Evolutionary conservation across 2,797 vertebrate species (phyloP), one percentile per base, ranked within the genome.

Genomic region (Pipistrellus kuhlii): DNA sequence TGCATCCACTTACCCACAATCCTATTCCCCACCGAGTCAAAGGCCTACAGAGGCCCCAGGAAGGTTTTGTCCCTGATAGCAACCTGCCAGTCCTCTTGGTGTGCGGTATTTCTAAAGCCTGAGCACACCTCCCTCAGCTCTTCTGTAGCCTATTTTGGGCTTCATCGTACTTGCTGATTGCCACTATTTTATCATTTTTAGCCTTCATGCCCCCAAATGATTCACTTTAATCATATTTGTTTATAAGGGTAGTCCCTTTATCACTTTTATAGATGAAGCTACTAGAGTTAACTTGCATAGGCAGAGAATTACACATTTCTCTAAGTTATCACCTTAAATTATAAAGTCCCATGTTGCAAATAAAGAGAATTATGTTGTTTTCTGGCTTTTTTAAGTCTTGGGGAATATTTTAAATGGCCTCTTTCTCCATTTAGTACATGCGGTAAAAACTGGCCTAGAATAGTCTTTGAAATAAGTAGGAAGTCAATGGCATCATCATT

Each of bases 381-480:
- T n/a, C 46, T 66, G 23, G 38, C 41, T 46, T 72, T 57, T 51
- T 69, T n/a, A 55, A 78, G 3, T 75, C 48, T 66, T 71, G 6
- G 71, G 64, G 71, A 85, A 46, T 92, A 82, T 78, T 91, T 80
- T 38, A 81, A 90, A 66, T 73, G 30, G 20, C 51, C 11, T 82
- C 30, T 82, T 23, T 57, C 35, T 71, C 12, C 44, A 0, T 84
- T 92, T 85, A 90, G 17, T 73, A 73, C 23, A 71, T 87, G 66
- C 23, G 55, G 1, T 82, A 32, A 86, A 81, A 95, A 85, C 44
- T 75, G 78, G 30, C 69, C 73, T 35, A 82, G 83, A 72, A 55
- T 55, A 35, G 46, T 77, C 38, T 71, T 69, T 64, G 51, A 68
- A 41, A 32, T 32, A 88, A 71, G 30, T 66, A 53, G n/a, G 84